A percentile compares a stretch with the other conserved stretches of the same genome.
Conservation (phyloP, 2,888 invertebrate genomes). For the Pachymerium ferrugineum region DNA sequence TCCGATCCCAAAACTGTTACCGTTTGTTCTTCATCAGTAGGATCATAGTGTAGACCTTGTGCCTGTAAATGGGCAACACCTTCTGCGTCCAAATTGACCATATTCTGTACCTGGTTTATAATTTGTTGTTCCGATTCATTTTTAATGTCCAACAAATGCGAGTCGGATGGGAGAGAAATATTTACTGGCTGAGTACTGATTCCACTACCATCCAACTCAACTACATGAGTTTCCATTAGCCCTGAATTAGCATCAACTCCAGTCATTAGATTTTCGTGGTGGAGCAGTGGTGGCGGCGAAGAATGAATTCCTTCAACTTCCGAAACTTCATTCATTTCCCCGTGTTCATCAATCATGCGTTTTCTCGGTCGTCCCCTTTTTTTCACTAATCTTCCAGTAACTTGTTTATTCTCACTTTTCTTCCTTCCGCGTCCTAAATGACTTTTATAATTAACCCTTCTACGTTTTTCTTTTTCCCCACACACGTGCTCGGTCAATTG, state of each 20-base stretch:
- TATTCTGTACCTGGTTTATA: conserved; percentile 3
- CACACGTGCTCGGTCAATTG: conserved; percentile 44
- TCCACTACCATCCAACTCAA: conserved; percentile 5
- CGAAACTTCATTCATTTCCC: background rate
- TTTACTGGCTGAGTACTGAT: background rate
- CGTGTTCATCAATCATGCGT: background rate
- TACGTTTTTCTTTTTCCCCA: conserved; percentile 35
- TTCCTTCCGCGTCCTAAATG: conserved; percentile 11
- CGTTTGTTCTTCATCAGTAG: background rate
- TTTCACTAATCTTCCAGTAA: background rate
- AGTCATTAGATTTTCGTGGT: background rate
- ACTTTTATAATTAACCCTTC: background rate
- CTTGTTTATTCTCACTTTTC: conserved; percentile 15
- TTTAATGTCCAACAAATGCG: background rate
- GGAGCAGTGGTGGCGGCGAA: background rate
- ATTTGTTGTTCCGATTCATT: background rate
- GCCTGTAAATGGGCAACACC: conserved; percentile 17
- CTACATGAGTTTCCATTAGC: background rate
- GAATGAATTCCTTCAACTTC: background rate
- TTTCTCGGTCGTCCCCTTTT: conserved; percentile 29
- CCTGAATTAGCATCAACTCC: background rate
- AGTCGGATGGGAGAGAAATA: background rate
- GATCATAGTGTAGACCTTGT: conserved; percentile 1
- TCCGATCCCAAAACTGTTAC: conserved; percentile 20
- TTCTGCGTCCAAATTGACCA: conserved; percentile 12